Percentiles rank a stretch among this genome's conserved stretches.
Conservation (phyloP, 2,113 vertebrate species). For the Tenebrosternarchus preto region DNA sequence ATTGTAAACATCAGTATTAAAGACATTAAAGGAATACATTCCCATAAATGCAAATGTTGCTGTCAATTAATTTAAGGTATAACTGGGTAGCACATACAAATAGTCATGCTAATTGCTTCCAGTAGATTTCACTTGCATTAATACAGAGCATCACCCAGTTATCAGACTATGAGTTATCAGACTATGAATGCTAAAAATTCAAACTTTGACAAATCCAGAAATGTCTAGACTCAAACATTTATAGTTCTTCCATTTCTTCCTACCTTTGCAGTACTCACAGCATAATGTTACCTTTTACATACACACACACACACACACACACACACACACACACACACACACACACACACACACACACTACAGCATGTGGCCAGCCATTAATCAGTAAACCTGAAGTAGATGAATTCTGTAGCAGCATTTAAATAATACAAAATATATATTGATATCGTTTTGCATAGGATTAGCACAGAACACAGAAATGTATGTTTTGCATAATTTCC, state of each 20-base stretch:
- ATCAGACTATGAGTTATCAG: neutral
- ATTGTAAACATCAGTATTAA: neutral
- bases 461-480: neutral
- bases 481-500: conserved; percentile 2
- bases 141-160: neutral
- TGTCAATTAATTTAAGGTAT: neutral
- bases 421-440: too few relatives aligned
- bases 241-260: neutral
- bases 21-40: neutral
- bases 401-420: too few relatives aligned
- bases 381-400: neutral
- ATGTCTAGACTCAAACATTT: neutral
- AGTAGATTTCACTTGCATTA: neutral
- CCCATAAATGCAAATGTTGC: neutral
- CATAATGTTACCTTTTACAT: neutral
- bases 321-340: too few relatives aligned
- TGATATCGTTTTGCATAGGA: too few relatives aligned
- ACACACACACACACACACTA: too few relatives aligned
- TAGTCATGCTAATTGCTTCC: neutral
- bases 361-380: neutral
- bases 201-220: neutral
- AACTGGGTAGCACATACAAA: neutral
- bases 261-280: neutral
- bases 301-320: neutral
- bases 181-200: neutral